These are phyloP conservation scores for Wiebesia pumilae DNA, from an alignment of 1,140 invertebrate genomes.

Conservation along the genomic window DNA sequence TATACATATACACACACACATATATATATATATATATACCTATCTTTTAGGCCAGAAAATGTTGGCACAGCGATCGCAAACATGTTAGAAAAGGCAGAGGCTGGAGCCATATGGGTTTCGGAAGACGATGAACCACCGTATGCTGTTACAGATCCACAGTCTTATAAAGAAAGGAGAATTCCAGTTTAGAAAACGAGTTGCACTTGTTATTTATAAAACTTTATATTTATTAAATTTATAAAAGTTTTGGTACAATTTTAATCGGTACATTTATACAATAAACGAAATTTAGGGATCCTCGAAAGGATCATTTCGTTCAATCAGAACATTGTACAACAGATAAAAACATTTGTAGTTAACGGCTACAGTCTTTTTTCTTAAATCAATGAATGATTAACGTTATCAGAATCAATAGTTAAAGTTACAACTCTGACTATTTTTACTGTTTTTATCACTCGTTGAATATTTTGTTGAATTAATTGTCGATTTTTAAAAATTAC, in stretches of 20 bases:
- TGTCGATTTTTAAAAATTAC: not conserved
- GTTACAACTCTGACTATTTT: not conserved
- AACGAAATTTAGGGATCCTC: not conserved
- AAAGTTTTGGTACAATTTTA: not conserved
- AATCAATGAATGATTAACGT: not conserved
- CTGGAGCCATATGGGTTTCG: slow-evolving; percentile 70
- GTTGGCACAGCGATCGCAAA: slow-evolving; percentile 61
- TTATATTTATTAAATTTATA: slow-evolving; percentile 36
- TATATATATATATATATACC: no score
- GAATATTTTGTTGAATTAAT: not conserved
- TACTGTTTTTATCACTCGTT: not conserved
- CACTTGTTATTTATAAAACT: slow-evolving; percentile 2
- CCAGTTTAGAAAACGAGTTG: not conserved
- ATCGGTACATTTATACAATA: not conserved
- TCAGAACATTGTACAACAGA: not conserved
- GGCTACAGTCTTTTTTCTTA: not conserved
- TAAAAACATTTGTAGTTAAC: not conserved
- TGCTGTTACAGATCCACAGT: slow-evolving; percentile 65
- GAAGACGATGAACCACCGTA: slow-evolving; percentile 69
- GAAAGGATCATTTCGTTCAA: not conserved
- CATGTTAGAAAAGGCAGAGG: slow-evolving; percentile 67
- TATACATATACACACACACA: no score
- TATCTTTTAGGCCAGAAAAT: slow-evolving; percentile 42
- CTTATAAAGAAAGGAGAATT: slow-evolving; percentile 41
- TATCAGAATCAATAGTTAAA: not conserved